Conservation (phyloP, 2,888 invertebrate species). For the Galerucella pusilla region DNA sequence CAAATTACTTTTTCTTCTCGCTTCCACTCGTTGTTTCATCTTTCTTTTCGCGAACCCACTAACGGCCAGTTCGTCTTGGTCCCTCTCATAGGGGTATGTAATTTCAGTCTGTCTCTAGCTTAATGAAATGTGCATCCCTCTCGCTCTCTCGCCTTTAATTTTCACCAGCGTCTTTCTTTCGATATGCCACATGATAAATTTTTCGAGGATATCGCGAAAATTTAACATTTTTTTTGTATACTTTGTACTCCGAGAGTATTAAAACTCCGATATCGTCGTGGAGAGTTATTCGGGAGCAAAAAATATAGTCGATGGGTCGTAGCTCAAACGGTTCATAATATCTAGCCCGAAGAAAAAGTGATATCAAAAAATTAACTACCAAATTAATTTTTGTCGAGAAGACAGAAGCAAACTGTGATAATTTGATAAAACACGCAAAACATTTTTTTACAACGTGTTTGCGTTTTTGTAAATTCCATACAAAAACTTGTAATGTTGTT, state of each 20-base stretch:
- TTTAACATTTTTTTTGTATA: conserved; percentile 40
- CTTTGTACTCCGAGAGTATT: conserved; percentile 43
- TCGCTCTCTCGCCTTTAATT: conserved; percentile 58
- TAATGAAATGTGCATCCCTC: conserved; percentile 65
- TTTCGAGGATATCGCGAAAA: conserved; percentile 52
- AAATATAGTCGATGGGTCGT: not conserved
- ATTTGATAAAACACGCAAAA: no score
- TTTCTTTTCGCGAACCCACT: conserved; percentile 52
- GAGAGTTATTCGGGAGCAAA: not conserved
- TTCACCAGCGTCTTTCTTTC: conserved; percentile 52
- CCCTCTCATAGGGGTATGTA: conserved; percentile 65
- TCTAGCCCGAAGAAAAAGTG: no score
- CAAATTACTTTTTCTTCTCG: conserved; percentile 60
- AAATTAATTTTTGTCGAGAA: no score
- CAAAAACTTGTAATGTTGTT: no score
- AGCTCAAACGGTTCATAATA: no score
- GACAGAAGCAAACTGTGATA: no score
- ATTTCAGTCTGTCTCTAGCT: conserved; percentile 67
- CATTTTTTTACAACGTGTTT: no score
- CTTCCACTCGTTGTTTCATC: conserved; percentile 53
- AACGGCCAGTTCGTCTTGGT: conserved; percentile 57
- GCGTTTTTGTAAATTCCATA: no score
- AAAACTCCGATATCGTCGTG: conserved; percentile 46
- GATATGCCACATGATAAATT: conserved; percentile 61
- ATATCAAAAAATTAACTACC: no score